These are phyloP conservation scores for Momotus momota DNA, from an alignment of 2,797 vertebrate species.

Conservation along the genomic window DNA sequence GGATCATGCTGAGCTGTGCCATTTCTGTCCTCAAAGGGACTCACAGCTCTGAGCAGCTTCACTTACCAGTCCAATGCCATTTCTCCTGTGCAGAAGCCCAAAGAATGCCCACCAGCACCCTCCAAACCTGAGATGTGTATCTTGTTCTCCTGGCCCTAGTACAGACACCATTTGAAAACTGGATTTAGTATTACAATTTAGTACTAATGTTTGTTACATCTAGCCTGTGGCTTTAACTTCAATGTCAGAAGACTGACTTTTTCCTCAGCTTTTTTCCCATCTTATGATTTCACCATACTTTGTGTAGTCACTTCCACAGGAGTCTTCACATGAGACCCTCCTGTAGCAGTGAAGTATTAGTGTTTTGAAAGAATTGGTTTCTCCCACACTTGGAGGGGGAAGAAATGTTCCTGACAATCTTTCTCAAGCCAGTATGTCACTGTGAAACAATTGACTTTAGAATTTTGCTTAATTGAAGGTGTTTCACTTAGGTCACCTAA, in stretches of 20 bases:
- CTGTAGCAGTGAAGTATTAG: neutral
- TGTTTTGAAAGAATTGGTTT: neutral
- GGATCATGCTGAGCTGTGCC: neutral
- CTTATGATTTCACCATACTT: rapidly evolving
- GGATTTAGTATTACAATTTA: neutral
- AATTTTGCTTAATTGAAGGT: neutral
- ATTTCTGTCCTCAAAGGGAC: neutral
- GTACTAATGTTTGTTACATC: neutral
- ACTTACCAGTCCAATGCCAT: rapidly evolving
- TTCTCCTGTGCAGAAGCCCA: neutral
- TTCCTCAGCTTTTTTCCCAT: neutral
- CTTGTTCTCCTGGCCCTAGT: neutral
- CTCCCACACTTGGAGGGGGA: neutral
- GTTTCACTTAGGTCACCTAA: neutral
- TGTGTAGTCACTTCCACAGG: neutral
- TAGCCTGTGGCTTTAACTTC: too few species aligned
- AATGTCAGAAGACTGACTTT: neutral
- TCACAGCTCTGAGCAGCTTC: neutral
- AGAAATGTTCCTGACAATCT: neutral
- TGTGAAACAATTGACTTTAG: neutral
- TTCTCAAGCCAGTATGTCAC: neutral
- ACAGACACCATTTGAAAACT: neutral
- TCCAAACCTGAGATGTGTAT: neutral
- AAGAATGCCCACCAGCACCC: neutral
- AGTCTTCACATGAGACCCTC: neutral